Evolutionary conservation across 2,797 vertebrate genomes (phyloP).

Genomic region (Peromyscus aztecus): DNA sequence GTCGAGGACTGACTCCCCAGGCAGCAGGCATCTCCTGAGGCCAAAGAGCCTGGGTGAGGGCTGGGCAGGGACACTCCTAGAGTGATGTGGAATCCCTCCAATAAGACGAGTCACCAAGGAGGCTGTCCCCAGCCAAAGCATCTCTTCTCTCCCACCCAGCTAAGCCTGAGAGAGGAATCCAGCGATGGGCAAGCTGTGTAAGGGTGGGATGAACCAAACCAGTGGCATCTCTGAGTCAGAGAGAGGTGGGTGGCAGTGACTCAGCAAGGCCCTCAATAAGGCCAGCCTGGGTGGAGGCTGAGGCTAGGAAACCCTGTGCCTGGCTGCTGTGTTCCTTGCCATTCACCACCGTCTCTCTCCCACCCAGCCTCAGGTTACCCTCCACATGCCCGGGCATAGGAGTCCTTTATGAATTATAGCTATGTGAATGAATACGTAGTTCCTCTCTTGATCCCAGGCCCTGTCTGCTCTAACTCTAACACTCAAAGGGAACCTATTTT

Average conservation of each 20-base stretch:
- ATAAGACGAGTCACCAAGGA: neutral
- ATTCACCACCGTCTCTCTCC: neutral
- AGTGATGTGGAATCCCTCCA: neutral
- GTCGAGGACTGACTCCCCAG: neutral
- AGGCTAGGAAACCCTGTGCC: neutral
- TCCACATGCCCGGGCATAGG: neutral
- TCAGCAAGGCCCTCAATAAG: slow-evolving; percentile 53
- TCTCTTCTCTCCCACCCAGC: neutral
- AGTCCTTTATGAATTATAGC: neutral
- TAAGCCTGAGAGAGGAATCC: neutral
- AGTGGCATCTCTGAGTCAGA: slow-evolving; percentile 78
- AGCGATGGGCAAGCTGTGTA: neutral
- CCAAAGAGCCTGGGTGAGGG: neutral
- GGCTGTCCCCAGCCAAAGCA: neutral
- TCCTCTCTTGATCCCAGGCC: neutral
- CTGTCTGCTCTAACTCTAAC: neutral
- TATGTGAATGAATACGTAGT: neutral
- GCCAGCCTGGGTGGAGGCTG: neutral
- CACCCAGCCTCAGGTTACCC: neutral
- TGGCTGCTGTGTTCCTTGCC: neutral
- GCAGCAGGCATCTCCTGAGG: neutral
- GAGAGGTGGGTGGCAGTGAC: slow-evolving; percentile 32
- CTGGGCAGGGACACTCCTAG: neutral
- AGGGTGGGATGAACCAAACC: slow-evolving; percentile 3
- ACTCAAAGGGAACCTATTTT: neutral